Conservation (phyloP, 2,113 vertebrate species). For the Melospiza melodia region DNA sequence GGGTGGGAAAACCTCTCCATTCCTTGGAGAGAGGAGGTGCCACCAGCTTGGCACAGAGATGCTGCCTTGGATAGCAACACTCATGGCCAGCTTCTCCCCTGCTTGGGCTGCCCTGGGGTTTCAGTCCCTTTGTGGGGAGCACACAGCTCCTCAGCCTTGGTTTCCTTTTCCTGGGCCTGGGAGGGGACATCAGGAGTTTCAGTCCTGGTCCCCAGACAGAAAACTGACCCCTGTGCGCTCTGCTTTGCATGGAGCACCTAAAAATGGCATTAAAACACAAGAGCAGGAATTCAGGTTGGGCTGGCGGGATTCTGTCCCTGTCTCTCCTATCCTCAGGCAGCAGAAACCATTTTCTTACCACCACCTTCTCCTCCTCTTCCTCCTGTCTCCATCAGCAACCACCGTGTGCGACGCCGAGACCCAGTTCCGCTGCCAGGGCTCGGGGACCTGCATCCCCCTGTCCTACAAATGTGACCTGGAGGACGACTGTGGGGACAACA, state of each 20-base stretch:
- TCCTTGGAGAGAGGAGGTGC: not conserved
- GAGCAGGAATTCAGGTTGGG: not conserved
- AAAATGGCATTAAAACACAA: not conserved
- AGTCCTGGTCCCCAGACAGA: not conserved
- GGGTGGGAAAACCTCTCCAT: not conserved
- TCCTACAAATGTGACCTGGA: constrained; percentile 98
- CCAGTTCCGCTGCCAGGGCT: constrained; percentile 92
- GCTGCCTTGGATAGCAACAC: not conserved
- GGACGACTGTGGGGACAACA: constrained; percentile 97
- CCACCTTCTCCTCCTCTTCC: not conserved
- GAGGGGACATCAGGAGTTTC: not conserved
- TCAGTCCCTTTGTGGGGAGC: not conserved
- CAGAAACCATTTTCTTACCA: not conserved
- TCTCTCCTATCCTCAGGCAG: not conserved
- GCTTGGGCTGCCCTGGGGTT: not conserved
- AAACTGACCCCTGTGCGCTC: not conserved
- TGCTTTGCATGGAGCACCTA: not conserved
- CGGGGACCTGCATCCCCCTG: constrained; percentile 91
- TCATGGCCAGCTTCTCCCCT: not conserved
- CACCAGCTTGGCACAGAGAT: not conserved
- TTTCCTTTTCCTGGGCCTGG: not conserved
- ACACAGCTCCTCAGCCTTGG: not conserved
- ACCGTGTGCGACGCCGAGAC: constrained; percentile 86
- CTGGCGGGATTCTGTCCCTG: not conserved
- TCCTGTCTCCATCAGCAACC: constrained; percentile 76